phyloP scores from a whole-genome alignment of 2,113 vertebrate genomes.

The Rhinolophus ferrumequinum region DNA sequence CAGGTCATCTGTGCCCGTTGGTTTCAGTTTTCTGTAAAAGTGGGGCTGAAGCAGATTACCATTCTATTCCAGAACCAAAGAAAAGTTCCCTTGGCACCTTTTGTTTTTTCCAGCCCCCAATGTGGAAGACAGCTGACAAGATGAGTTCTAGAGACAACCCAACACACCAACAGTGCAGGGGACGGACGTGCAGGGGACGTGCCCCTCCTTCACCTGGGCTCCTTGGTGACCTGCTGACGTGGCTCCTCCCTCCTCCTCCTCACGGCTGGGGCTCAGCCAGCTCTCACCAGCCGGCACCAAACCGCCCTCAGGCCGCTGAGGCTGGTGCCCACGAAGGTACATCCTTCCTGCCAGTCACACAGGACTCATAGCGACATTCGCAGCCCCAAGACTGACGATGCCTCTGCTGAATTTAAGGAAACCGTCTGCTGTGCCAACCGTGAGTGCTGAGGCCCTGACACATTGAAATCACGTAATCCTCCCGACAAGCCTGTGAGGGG shows the following conservation, averaged over 20 bases:
- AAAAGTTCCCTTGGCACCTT: not conserved
- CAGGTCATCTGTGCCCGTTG: not conserved
- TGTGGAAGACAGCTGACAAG: not conserved
- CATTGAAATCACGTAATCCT: not conserved
- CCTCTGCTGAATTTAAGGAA: not conserved
- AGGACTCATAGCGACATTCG: not conserved
- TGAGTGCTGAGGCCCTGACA: not conserved
- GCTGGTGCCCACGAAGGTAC: not conserved
- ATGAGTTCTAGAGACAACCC: not conserved
- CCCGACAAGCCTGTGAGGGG: too few relatives aligned
- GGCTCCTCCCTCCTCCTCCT: not conserved
- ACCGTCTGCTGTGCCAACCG: not conserved
- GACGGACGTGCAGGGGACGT: accelerated
- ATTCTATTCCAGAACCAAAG: not conserved
- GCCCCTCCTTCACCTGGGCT: not conserved
- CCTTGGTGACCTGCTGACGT: not conserved
- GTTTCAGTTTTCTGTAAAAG: not conserved
- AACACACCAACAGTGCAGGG: not conserved
- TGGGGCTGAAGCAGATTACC: not conserved
- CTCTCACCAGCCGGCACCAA: not conserved
- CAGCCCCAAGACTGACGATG: not conserved
- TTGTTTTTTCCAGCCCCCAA: not conserved
- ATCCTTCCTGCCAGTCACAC: not conserved
- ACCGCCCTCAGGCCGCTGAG: not conserved
- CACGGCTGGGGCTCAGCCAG: not conserved